Conservation (phyloP, 2,888 invertebrate genomes). For the Adelphocoris suturalis region DNA sequence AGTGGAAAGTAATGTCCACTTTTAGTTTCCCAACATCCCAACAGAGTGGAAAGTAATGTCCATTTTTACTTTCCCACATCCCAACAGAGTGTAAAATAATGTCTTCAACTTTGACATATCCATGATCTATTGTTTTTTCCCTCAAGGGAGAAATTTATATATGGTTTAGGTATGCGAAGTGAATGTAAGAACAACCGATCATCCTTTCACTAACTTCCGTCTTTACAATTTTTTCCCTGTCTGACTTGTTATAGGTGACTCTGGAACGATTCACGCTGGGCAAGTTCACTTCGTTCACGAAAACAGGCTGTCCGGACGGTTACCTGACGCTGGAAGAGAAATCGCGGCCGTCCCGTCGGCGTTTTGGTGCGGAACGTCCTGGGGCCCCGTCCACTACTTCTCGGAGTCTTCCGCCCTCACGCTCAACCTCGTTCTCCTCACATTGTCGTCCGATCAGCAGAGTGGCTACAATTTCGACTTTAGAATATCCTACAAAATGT, state of each 20-base stretch:
- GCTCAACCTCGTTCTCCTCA: constrained; percentile 77
- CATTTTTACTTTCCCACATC: too few species aligned
- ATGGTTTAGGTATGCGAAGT: too few species aligned
- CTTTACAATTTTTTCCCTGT: too few species aligned
- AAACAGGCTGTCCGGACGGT: constrained; percentile 94
- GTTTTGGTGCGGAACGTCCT: constrained; percentile 94
- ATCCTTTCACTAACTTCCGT: too few species aligned
- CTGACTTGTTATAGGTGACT: constrained; percentile 84
- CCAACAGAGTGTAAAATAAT: too few species aligned
- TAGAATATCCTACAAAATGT: constrained; percentile 91
- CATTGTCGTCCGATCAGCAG: constrained; percentile 90
- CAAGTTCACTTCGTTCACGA: constrained; percentile 91
- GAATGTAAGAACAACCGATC: too few species aligned
- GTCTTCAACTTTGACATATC: too few species aligned
- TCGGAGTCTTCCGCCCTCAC: constrained; percentile 88
- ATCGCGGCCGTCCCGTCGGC: constrained; percentile 89
- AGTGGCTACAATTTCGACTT: constrained; percentile 94
- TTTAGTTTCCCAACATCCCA: too few species aligned
- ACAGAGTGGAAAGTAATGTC: too few species aligned
- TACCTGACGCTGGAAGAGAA: constrained; percentile 92
- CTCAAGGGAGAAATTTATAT: too few species aligned
- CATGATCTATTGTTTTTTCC: too few species aligned
- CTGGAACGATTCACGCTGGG: constrained; percentile 95
- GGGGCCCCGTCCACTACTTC: constrained; percentile 93
- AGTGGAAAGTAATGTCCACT: too few species aligned